Evolutionary conservation across 1,140 invertebrate species (phyloP).

Genomic region (Pseudomyrmex dendroicus): DNA sequence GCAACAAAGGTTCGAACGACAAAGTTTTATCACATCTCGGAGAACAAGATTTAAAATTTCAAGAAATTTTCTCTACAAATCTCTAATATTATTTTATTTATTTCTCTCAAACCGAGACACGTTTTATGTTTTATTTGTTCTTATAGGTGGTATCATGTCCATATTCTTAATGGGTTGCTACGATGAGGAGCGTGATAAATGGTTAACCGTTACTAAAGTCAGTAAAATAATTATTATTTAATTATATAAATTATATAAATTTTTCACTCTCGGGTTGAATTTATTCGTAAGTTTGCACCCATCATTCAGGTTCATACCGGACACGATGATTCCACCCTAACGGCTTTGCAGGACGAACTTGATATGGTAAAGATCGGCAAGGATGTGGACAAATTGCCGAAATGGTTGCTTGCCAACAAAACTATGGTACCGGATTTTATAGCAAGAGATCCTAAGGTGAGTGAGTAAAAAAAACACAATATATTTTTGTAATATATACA

Average conservation of each 20-base stretch:
- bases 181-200: constrained; percentile 88
- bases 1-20: constrained; percentile 89
- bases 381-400: constrained; percentile 89
- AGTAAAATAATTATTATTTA: not conserved
- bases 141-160: constrained; percentile 93
- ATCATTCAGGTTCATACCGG: constrained; percentile 89
- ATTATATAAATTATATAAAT: not conserved
- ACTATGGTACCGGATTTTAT: constrained; percentile 95
- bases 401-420: constrained; percentile 94
- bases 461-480: not conserved
- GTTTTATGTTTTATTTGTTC: not conserved
- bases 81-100: too few relatives aligned
- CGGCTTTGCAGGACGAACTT: constrained; percentile 90
- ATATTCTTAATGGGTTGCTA: constrained; percentile 97
- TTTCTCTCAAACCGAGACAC: too few relatives aligned
- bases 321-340: constrained; percentile 93
- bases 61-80: too few relatives aligned
- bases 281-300: too few relatives aligned
- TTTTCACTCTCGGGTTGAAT: too few relatives aligned
- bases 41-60: too few relatives aligned
- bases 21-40: not conserved
- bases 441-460: constrained; percentile 91
- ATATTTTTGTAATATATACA: not conserved
- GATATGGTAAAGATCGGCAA: constrained; percentile 94
- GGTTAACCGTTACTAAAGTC: constrained; percentile 94